These are phyloP conservation scores for Desmodus rotundus DNA, from an alignment of 2,113 vertebrate genomes.

Conservation along the genomic window DNA sequence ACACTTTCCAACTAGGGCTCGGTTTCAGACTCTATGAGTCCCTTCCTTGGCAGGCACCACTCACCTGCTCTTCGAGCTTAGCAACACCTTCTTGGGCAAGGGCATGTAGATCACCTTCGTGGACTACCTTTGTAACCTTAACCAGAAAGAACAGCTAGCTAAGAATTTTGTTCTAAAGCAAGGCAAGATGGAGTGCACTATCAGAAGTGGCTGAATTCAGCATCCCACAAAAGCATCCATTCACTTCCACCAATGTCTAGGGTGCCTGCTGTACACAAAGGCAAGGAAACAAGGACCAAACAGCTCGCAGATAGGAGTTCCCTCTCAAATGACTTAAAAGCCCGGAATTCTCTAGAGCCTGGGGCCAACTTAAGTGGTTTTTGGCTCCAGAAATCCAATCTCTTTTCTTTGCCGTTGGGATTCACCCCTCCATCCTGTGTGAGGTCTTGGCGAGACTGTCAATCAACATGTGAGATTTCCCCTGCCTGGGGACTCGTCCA, in stretches of 20 bases:
- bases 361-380: neutral
- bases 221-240: neutral
- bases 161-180: neutral
- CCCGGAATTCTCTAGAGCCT: neutral
- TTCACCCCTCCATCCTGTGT: neutral
- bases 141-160: neutral
- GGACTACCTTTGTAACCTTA: neutral
- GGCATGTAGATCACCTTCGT: rapidly evolving
- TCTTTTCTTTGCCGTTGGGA: neutral
- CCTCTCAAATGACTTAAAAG: neutral
- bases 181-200: neutral
- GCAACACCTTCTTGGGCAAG: neutral
- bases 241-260: neutral
- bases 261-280: neutral
- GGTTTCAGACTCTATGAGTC: neutral
- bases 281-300: neutral
- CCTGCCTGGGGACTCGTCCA: neutral
- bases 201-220: too few species aligned
- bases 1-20: neutral
- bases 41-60: neutral
- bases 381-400: neutral
- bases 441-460: neutral
- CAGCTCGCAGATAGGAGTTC: too few species aligned
- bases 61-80: neutral
- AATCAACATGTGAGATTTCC: too few species aligned